Conservation (phyloP, 2,797 vertebrate genomes). For the Brachymystax lenok region DNA sequence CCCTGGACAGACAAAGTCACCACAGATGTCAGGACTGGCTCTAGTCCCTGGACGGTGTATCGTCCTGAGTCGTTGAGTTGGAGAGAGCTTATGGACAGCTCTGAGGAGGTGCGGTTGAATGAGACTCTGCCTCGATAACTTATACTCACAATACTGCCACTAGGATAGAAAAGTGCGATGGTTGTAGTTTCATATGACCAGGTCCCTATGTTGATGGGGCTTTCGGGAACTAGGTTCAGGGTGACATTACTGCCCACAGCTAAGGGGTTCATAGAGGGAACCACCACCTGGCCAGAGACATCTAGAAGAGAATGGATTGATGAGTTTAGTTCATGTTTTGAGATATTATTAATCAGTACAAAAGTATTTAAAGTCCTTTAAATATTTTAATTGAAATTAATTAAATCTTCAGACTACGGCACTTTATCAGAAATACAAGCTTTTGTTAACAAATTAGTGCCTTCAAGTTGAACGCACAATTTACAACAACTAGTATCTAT, state of each 20-base stretch:
- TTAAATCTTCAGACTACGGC: neutral
- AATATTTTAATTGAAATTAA: neutral
- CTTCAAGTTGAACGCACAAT: no score
- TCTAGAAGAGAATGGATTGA: conserved; percentile 43
- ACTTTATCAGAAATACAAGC: neutral
- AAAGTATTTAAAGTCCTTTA: neutral
- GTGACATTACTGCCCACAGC: conserved; percentile 62
- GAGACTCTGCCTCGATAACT: fast-evolving
- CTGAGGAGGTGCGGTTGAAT: neutral
- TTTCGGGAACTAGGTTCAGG: conserved; percentile 25
- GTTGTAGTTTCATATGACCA: conserved; percentile 41
- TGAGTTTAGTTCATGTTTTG: neutral
- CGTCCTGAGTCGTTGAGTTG: conserved; percentile 57
- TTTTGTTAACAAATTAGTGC: no score
- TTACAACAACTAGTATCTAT: no score
- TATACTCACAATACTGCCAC: fast-evolving
- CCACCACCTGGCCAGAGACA: conserved; percentile 19
- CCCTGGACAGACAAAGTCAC: conserved; percentile 67
- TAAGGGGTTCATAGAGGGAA: conserved; percentile 54
- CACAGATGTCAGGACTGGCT: fast-evolving
- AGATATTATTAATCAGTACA: neutral
- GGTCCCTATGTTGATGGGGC: fast-evolving
- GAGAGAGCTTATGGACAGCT: conserved; percentile 51
- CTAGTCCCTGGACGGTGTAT: conserved; percentile 35
- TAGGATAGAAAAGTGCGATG: conserved; percentile 29